Base-by-base conservation (phyloP, 1,140 invertebrate genomes). In the Drosophila neocordata region DNA sequence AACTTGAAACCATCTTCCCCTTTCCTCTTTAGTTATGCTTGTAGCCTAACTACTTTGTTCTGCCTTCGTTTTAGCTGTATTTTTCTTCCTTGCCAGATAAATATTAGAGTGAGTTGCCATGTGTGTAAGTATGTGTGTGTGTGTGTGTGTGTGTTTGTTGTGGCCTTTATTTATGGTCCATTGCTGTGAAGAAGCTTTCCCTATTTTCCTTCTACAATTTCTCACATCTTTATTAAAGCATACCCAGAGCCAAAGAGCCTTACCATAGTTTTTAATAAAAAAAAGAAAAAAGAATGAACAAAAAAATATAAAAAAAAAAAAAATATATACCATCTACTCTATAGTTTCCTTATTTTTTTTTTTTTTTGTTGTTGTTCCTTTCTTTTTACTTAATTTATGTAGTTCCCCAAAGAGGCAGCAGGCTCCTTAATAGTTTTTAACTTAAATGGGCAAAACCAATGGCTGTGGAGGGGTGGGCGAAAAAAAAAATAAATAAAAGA, bases 181-280 rank as follows among this genome's bases (percentile, higher is more conserved):
- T 37, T 69, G 68, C 77, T 77, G 64, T 69, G 70, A 62, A 77
- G 70, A 71, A 57, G 15, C 15, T 41, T 61, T 61, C 15, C 13
- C 61, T 34, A 55, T 56, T 58, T 73, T 31, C 18, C 52, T 24
- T 24, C 24, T 41, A 58, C 53, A 48, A 38, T 38, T 64, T 37
- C 58, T 71, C 31, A 56, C 24, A 66, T 83, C 80, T 85, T 73
- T 84, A 84, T 85, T 84, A 85, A 84, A 80, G 41, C 41, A 6
- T 20, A 20, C 41, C 8, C 41, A 48, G 71, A 74, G 71, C 73
- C 77, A 22, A 71, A 56, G 9, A 56, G 52, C 52, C 27, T 20
- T 38, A 60, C 69, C 81, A 77, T 84, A 84, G 81, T 84, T 84
- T 84, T 84, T 85, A 84, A 85, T 84, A 81, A 85, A 85, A 84